phyloP scores from a whole-genome alignment of 2,888 invertebrate species.

The Patella pellucida region DNA sequence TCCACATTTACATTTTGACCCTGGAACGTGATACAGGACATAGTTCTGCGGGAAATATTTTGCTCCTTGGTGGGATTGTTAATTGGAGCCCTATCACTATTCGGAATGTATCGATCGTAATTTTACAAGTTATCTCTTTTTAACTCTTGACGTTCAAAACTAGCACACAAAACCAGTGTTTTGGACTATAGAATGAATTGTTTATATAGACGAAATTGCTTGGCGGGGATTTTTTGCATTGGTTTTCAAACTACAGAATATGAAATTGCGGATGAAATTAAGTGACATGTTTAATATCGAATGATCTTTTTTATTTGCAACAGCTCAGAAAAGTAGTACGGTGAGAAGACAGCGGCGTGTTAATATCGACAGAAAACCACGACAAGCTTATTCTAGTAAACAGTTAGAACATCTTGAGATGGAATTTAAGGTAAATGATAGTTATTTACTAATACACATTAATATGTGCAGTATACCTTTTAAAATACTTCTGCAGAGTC shows the following conservation, averaged over 20 bases:
- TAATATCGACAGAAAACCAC: conserved; percentile 91
- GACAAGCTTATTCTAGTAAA: conserved; percentile 96
- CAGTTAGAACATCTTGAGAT: conserved; percentile 91
- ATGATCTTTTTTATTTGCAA: neutral
- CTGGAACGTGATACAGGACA: neutral
- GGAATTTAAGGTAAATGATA: conserved; percentile 83
- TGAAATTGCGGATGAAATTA: too few species aligned
- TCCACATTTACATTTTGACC: neutral
- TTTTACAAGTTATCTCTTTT: too few species aligned
- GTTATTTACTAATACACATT: too few species aligned
- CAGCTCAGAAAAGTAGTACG: conserved; percentile 79
- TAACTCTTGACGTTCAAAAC: too few species aligned
- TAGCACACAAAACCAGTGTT: neutral
- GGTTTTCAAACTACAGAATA: too few species aligned
- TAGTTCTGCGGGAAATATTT: neutral
- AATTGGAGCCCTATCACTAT: too few species aligned
- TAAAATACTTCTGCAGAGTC: too few species aligned
- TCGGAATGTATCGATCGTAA: too few species aligned
- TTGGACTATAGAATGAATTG: conserved; percentile 8
- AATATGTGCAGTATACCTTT: too few species aligned
- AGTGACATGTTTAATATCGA: neutral
- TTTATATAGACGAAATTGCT: too few species aligned
- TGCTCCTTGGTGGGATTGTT: neutral
- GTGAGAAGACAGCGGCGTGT: conserved; percentile 87
- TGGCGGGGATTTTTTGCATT: too few species aligned